A percentile compares a stretch with the other conserved stretches of the same genome.
Evolutionary conservation across 2,888 invertebrate genomes (phyloP).

Genomic region (Cotesia congregata): DNA sequence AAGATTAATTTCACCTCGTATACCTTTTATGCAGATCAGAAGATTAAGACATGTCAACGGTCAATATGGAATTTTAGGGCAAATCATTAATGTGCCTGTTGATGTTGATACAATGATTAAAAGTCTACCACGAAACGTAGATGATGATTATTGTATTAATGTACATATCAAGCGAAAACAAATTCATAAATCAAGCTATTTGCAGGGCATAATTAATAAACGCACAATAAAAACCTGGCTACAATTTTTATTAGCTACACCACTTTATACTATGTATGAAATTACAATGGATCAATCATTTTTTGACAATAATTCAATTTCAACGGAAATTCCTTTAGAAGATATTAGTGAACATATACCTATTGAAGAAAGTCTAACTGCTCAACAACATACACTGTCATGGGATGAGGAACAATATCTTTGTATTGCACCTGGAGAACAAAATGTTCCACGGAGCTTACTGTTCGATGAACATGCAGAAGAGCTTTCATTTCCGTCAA

Average conservation of each 20-base stretch:
- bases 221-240: constrained; percentile 50
- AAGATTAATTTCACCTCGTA: constrained; percentile 51
- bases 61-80: constrained; percentile 52
- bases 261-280: constrained; percentile 38
- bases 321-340: constrained; percentile 5
- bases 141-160: constrained; percentile 54
- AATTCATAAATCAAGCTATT: constrained; percentile 50
- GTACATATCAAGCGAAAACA: constrained; percentile 52
- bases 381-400: constrained; percentile 49
- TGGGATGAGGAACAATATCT: constrained; percentile 48
- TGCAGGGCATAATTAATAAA: constrained; percentile 49
- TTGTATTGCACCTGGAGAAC: constrained; percentile 47
- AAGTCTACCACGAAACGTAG: constrained; percentile 48
- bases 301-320: neutral
- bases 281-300: constrained; percentile 44
- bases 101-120: constrained; percentile 53
- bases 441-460: constrained; percentile 55
- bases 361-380: constrained; percentile 49
- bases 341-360: constrained; percentile 40
- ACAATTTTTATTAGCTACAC: constrained; percentile 37
- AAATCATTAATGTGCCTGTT: constrained; percentile 56
- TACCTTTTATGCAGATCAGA: constrained; percentile 52
- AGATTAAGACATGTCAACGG: constrained; percentile 52
- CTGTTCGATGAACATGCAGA: constrained; percentile 65
- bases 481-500: constrained; percentile 54